Percentiles rank a stretch among this genome's conserved stretches.
These are phyloP conservation scores for Trichosurus vulpecula DNA, from an alignment of 2,797 vertebrate genomes.

Conservation along the genomic window DNA sequence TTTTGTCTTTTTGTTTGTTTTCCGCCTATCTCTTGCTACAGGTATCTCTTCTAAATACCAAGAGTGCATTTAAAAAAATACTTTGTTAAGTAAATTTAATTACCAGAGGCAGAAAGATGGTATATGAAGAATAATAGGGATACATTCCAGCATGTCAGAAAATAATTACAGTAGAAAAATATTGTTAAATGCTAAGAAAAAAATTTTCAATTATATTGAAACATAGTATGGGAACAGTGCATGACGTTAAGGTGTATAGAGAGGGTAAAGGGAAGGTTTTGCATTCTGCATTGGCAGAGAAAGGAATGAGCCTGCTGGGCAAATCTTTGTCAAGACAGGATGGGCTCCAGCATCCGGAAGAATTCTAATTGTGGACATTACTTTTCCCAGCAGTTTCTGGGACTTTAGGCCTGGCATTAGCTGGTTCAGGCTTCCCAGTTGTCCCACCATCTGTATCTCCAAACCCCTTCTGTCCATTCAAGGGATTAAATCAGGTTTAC, in stretches of 20 bases:
- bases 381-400: not conserved
- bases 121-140: constrained; percentile 19
- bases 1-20: not conserved
- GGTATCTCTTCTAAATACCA: constrained; percentile 8
- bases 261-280: not conserved
- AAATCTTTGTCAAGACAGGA: not conserved
- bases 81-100: constrained; percentile 49
- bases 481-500: not conserved
- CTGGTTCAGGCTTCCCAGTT: not conserved
- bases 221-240: not conserved
- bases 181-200: constrained; percentile 15
- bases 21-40: constrained; percentile 1
- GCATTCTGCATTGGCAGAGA: not conserved
- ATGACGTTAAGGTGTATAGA: not conserved
- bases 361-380: not conserved
- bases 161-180: constrained; percentile 18
- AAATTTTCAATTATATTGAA: constrained; percentile 54
- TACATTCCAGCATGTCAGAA: constrained; percentile 45
- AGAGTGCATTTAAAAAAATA: constrained; percentile 56
- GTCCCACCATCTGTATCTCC: not conserved
- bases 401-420: not conserved
- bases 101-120: constrained; percentile 45
- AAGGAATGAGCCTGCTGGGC: not conserved
- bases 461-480: not conserved
- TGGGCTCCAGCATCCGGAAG: not conserved